A percentile compares a stretch with the other conserved stretches of the same genome.
These are phyloP conservation scores for Micrasema minimum DNA, from an alignment of 1,140 invertebrate species.

Conservation along the genomic window DNA sequence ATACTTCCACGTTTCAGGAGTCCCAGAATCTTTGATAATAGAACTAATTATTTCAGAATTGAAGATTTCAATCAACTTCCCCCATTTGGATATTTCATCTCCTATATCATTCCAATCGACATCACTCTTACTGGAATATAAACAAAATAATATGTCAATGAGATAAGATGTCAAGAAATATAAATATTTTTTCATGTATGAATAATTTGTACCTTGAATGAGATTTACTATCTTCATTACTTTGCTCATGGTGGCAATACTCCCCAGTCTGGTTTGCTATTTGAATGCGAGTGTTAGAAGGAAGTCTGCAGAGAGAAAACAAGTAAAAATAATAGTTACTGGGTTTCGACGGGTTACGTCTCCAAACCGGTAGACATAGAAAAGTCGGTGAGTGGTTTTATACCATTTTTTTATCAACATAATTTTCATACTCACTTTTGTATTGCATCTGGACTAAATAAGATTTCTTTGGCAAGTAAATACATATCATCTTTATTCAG, in stretches of 20 bases:
- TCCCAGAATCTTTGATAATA: conserved; percentile 7
- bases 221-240: conserved; percentile 24
- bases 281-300: conserved; percentile 45
- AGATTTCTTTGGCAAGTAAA: conserved; percentile 42
- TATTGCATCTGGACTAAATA: conserved; percentile 37
- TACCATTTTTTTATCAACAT: neutral
- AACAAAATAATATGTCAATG: no score
- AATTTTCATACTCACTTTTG: conserved; percentile 42
- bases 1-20: conserved; percentile 39
- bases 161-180: no score
- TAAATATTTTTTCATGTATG: no score
- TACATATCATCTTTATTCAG: conserved; percentile 49
- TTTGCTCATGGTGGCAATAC: conserved; percentile 48
- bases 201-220: neutral
- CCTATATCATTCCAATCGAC: conserved; percentile 48
- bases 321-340: no score
- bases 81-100: conserved; percentile 48
- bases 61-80: conserved; percentile 45
- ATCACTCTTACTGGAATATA: conserved; percentile 33
- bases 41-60: conserved; percentile 38
- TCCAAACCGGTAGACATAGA: no score
- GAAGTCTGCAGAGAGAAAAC: conserved; percentile 38
- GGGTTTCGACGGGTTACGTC: no score
- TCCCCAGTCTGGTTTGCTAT: conserved; percentile 48
- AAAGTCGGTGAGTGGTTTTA: no score